These are phyloP conservation scores for Rhagophthalmus giganteus DNA, from an alignment of 2,888 invertebrate species.

Conservation along the genomic window DNA sequence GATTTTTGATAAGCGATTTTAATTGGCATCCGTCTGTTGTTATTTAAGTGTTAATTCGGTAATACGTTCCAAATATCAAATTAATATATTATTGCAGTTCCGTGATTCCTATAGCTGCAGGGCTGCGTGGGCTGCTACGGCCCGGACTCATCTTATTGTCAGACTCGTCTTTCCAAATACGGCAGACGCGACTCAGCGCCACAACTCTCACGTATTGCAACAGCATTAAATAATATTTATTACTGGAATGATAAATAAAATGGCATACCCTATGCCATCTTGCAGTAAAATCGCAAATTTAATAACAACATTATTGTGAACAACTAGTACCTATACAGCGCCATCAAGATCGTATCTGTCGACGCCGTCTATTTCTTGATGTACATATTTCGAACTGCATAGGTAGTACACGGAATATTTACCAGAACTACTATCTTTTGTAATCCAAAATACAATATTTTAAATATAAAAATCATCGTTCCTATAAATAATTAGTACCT, in stretches of 20 bases:
- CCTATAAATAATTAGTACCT: too few relatives aligned
- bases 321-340: slow-evolving; percentile 22
- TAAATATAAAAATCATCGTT: too few relatives aligned
- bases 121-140: slow-evolving; percentile 38
- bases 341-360: too few relatives aligned
- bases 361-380: too few relatives aligned
- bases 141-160: slow-evolving; percentile 41
- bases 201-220: slow-evolving; percentile 47
- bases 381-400: too few relatives aligned
- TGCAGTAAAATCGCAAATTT: slow-evolving; percentile 33
- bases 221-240: slow-evolving; percentile 51
- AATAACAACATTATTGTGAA: slow-evolving; percentile 29
- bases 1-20: too few relatives aligned
- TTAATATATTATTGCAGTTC: slow-evolving; percentile 40
- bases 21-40: too few relatives aligned
- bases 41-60: slow-evolving; percentile 19
- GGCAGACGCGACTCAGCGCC: slow-evolving; percentile 44
- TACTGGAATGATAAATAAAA: slow-evolving; percentile 46
- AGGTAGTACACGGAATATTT: too few relatives aligned
- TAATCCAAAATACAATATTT: too few relatives aligned
- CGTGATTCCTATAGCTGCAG: slow-evolving; percentile 35
- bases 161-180: slow-evolving; percentile 48
- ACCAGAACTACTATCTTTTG: too few relatives aligned
- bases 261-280: slow-evolving; percentile 41
- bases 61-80: slow-evolving; percentile 22